Percentiles rank a stretch among this genome's conserved stretches.
Evolutionary conservation across 2,113 vertebrate genomes (phyloP).

Genomic region (Cyanoramphus novaezelandiae): DNA sequence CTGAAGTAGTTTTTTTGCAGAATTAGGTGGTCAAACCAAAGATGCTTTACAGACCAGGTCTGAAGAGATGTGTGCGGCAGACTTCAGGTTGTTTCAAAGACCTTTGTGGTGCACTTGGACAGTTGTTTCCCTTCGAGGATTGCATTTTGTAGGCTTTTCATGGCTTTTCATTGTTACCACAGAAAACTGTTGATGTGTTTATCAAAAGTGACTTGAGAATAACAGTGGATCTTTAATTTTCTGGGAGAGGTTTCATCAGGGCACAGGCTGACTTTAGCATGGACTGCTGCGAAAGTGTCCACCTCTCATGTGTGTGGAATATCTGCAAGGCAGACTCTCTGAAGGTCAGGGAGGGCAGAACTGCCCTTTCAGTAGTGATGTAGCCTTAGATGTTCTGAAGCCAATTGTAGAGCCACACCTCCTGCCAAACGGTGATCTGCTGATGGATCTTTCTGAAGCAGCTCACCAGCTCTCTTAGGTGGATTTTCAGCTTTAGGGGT

Average conservation of each 20-base stretch:
- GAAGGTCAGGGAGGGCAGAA: not conserved
- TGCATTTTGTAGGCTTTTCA: not conserved
- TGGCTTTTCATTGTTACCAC: not conserved
- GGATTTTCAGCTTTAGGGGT: not conserved
- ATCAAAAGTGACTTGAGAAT: not conserved
- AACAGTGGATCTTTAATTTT: not conserved
- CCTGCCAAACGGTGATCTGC: not conserved
- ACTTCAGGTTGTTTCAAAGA: not conserved
- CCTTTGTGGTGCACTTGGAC: not conserved
- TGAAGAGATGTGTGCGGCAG: not conserved
- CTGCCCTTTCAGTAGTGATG: not conserved
- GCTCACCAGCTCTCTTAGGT: not conserved
- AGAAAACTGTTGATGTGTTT: rapidly evolving
- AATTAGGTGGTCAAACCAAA: not conserved
- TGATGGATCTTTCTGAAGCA: not conserved
- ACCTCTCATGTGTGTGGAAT: not conserved
- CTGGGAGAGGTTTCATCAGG: not conserved
- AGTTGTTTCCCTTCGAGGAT: not conserved
- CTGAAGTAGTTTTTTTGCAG: not conserved
- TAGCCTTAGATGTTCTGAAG: not conserved
- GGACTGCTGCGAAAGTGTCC: not conserved
- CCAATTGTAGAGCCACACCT: not conserved
- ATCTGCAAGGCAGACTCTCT: not conserved
- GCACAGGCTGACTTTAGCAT: not conserved
- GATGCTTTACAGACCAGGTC: not conserved